phyloP scores from a whole-genome alignment of 2,888 invertebrate genomes.

The Neocrepidodera transversa region DNA sequence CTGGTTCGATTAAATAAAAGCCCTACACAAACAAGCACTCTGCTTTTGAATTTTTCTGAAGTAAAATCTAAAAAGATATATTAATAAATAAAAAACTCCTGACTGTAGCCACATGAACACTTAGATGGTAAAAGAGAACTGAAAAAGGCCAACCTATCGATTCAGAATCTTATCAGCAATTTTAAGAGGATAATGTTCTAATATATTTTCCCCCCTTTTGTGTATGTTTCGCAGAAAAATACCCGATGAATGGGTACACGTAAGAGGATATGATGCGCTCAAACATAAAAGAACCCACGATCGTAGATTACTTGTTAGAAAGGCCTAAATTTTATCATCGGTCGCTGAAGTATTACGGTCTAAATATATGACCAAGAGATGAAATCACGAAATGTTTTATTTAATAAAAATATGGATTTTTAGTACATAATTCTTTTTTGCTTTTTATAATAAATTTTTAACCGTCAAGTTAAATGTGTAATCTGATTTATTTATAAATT shows the following conservation, averaged over 20 bases:
- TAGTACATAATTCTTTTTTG: too few relatives aligned
- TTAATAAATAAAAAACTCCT: too few relatives aligned
- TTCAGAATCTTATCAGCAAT: conserved; percentile 33
- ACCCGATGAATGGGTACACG: conserved; percentile 28
- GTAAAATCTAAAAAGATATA: too few relatives aligned
- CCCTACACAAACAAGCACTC: too few relatives aligned
- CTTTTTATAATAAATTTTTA: too few relatives aligned
- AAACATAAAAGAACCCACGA: conserved; percentile 29
- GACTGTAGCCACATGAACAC: conserved; percentile 3
- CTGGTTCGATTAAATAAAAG: too few relatives aligned
- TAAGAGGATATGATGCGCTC: conserved; percentile 33
- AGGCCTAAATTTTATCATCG: conserved; percentile 28
- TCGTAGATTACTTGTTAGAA: conserved; percentile 32
- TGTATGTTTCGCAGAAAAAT: conserved; percentile 27
- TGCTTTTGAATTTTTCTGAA: too few relatives aligned
- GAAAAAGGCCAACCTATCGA: conserved; percentile 25
- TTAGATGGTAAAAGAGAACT: conserved; percentile 3
- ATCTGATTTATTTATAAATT: too few relatives aligned
- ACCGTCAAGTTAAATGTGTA: too few relatives aligned
- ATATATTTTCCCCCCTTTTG: conserved; percentile 31
- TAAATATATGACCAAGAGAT: conserved; percentile 11
- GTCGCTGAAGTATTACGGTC: conserved; percentile 10
- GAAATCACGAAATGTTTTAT: background rate
- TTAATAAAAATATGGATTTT: background rate
- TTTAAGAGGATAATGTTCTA: conserved; percentile 31